A percentile compares a stretch with the other conserved stretches of the same genome.
These are phyloP conservation scores for Pleuronectes platessa DNA, from an alignment of 2,113 vertebrate genomes.

Conservation along the genomic window DNA sequence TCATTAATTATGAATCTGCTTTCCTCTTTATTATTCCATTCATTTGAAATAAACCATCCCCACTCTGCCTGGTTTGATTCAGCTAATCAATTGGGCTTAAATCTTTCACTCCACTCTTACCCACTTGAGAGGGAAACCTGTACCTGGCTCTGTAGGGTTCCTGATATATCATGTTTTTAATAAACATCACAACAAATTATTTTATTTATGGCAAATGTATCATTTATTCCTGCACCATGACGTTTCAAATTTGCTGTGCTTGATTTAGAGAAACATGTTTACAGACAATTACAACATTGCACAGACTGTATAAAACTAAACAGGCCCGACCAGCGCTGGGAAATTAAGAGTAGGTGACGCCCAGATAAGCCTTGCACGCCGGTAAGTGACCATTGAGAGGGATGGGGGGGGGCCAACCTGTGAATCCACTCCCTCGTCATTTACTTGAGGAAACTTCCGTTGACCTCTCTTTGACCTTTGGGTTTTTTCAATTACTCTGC, in stretches of 20 bases:
- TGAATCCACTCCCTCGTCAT: constrained; percentile 38
- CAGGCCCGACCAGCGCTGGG: not conserved
- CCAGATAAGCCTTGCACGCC: not conserved
- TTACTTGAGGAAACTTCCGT: constrained; percentile 31
- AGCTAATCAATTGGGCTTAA: constrained; percentile 18
- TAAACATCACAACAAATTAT: too few species aligned
- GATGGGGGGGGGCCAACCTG: not conserved
- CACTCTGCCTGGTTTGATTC: constrained; percentile 1
- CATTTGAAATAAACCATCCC: not conserved
- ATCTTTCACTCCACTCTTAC: not conserved
- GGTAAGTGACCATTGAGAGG: not conserved
- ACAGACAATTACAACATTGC: too few species aligned
- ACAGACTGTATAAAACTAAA: not conserved
- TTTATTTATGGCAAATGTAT: too few species aligned
- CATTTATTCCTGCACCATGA: too few species aligned
- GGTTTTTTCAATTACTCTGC: constrained; percentile 48
- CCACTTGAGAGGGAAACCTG: not conserved
- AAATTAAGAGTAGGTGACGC: not conserved
- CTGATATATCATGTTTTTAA: not conserved
- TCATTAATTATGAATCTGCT: constrained; percentile 3
- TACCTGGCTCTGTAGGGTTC: not conserved
- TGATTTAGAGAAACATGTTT: too few species aligned
- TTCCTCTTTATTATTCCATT: not conserved
- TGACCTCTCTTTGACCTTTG: constrained; percentile 41
- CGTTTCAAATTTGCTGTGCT: too few species aligned